phyloP scores from a whole-genome alignment of 1,140 invertebrate species.

The Leptinotarsa texana region DNA sequence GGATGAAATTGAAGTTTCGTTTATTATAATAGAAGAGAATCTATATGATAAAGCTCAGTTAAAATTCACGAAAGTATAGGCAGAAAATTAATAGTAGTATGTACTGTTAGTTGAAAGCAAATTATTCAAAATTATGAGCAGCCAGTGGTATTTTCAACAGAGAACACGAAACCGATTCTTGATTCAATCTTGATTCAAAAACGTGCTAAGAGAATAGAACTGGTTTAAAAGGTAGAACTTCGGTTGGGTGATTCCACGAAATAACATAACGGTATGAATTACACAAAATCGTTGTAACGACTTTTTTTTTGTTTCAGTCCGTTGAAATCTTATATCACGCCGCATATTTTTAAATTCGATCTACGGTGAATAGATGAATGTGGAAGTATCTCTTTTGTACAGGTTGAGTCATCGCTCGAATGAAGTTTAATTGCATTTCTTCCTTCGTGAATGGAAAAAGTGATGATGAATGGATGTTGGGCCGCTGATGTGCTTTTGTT shows the following conservation, averaged over 20 bases:
- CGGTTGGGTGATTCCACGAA: slow-evolving; percentile 1
- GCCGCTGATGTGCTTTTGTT: too few species aligned
- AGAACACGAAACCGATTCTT: too few species aligned
- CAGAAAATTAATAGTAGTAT: too few species aligned
- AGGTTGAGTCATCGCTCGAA: background rate
- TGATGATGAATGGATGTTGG: background rate
- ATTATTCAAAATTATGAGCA: too few species aligned
- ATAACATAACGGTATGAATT: slow-evolving; percentile 5
- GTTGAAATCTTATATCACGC: background rate
- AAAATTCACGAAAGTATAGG: too few species aligned
- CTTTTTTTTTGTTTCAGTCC: background rate
- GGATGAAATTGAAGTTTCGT: too few species aligned
- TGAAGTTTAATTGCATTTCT: background rate
- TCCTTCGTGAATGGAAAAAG: background rate
- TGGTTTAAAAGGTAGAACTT: slow-evolving; percentile 2
- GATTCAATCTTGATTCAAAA: too few species aligned
- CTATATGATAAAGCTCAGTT: too few species aligned
- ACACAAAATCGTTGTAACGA: background rate
- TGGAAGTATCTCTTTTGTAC: background rate
- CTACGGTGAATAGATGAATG: slow-evolving; percentile 2
- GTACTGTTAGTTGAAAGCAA: too few species aligned
- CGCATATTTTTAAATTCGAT: background rate
- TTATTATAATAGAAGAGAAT: too few species aligned
- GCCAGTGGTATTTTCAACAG: too few species aligned
- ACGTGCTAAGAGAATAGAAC: background rate